A percentile compares a stretch with the other conserved stretches of the same genome.
Evolutionary conservation across 2,113 vertebrate genomes (phyloP).

Genomic region (Dicrurus megarhynchus): DNA sequence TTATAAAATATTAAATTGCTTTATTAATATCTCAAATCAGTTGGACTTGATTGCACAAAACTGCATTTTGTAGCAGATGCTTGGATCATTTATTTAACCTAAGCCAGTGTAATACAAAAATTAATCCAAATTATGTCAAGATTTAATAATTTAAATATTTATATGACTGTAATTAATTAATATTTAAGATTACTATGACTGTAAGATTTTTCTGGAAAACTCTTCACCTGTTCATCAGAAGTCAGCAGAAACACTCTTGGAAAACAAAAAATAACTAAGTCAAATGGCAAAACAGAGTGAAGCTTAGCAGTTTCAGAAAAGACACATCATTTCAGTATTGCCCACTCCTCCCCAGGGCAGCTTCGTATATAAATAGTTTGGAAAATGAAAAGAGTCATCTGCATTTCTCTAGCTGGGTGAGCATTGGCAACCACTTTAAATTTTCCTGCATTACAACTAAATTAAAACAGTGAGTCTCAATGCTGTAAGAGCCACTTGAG

Average conservation of each 20-base stretch:
- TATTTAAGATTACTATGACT: neutral
- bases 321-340: neutral
- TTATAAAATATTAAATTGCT: neutral
- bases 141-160: neutral
- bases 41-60: neutral
- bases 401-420: neutral
- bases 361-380: neutral
- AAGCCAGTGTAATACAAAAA: slow-evolving; percentile 11
- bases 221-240: slow-evolving; percentile 4
- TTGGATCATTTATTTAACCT: slow-evolving; percentile 4
- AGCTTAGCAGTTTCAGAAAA: neutral
- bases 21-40: neutral
- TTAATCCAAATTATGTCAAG: neutral
- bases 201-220: neutral
- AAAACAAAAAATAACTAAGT: neutral
- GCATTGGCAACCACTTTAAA: neutral
- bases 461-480: neutral
- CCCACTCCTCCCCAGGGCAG: neutral
- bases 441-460: neutral
- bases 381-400: neutral
- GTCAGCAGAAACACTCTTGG: neutral
- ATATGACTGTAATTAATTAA: neutral
- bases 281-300: neutral
- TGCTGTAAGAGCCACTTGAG: neutral
- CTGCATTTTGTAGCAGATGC: neutral